Conservation (phyloP, 2,888 invertebrate species). For the Lasioglossum malachurum region DNA sequence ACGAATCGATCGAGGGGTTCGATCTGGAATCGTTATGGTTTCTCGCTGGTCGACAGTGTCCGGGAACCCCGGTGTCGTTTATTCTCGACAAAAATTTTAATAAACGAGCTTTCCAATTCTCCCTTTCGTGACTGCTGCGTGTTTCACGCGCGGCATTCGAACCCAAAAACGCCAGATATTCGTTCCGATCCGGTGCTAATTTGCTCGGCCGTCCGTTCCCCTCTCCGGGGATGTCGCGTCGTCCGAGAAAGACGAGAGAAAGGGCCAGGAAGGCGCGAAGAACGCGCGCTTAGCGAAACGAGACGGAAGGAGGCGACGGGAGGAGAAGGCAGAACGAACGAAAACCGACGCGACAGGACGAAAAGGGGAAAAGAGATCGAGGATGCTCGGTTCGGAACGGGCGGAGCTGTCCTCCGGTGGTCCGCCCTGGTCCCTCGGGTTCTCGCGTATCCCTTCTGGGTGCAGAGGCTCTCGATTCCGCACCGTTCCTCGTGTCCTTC, state of each 20-base stretch:
- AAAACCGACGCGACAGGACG: background rate
- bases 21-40: background rate
- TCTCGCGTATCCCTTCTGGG: slow-evolving; percentile 64
- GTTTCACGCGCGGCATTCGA: too few species aligned
- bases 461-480: slow-evolving; percentile 36
- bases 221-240: background rate
- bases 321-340: background rate
- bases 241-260: background rate
- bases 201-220: background rate
- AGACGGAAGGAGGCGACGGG: slow-evolving; percentile 3
- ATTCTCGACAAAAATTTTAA: too few species aligned
- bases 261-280: background rate
- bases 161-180: background rate
- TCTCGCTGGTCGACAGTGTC: background rate
- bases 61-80: background rate
- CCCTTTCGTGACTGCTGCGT: too few species aligned
- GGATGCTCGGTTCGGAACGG: slow-evolving; percentile 74
- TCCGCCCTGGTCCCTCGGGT: slow-evolving; percentile 74
- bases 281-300: background rate
- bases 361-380: slow-evolving; percentile 40
- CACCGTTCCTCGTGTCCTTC: slow-evolving; percentile 50
- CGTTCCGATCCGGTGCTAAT: background rate
- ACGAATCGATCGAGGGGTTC: background rate
- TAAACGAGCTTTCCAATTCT: too few species aligned
- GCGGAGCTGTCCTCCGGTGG: slow-evolving; percentile 81